A percentile compares a stretch with the other conserved stretches of the same genome.
phyloP scores from a whole-genome alignment of 2,888 invertebrate genomes.

The Tachina fera region DNA sequence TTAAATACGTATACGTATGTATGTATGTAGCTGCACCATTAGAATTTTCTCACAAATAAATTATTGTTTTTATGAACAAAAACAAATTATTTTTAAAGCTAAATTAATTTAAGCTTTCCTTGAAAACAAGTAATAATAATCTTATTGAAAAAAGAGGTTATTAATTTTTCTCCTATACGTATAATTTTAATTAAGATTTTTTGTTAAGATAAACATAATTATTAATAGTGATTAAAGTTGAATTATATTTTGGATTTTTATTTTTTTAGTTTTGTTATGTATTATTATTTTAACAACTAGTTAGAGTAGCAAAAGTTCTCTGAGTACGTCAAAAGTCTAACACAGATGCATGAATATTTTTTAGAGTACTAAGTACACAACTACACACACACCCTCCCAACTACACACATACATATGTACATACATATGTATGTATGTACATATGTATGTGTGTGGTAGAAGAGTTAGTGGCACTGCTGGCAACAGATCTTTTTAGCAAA shows the following conservation, averaged over 20 bases:
- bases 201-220: conserved; percentile 3
- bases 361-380: no score
- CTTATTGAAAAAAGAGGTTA: conserved; percentile 12
- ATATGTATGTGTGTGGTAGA: no score
- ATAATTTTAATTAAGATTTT: conserved; percentile 1
- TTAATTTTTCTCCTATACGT: background rate
- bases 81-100: conserved; percentile 33
- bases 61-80: conserved; percentile 47
- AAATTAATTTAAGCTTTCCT: conserved; percentile 22
- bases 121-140: conserved; percentile 14
- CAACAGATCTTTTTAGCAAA: background rate
- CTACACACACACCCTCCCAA: no score
- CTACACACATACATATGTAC: no score
- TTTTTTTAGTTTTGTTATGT: conserved; percentile 4
- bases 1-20: conserved; percentile 13
- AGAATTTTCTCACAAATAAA: conserved; percentile 53
- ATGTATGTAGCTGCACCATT: background rate
- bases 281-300: background rate
- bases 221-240: background rate
- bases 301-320: background rate
- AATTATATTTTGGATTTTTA: background rate
- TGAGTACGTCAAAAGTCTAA: no score
- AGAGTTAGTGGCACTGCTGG: no score
- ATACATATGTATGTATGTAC: no score
- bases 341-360: no score